Evolutionary conservation across 2,888 invertebrate genomes (phyloP).

Genomic region (Epinotia bilunana): DNA sequence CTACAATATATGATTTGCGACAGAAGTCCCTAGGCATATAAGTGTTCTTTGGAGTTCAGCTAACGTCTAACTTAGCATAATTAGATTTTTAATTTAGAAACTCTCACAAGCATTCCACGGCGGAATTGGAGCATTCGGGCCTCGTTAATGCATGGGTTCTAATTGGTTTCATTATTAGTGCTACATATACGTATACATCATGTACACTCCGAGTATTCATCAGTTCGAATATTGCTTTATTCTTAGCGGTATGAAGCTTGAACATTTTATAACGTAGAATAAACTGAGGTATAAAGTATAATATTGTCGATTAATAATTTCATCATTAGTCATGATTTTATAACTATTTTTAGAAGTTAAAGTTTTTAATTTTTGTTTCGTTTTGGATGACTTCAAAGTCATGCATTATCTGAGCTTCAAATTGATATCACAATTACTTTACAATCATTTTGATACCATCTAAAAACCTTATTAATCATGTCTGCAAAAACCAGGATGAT

Average conservation of each 20-base stretch:
- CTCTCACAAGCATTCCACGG: constrained; percentile 18
- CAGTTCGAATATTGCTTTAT: not conserved
- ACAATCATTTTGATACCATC: constrained; percentile 12
- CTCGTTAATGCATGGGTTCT: constrained; percentile 25
- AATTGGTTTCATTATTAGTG: constrained; percentile 34
- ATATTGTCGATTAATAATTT: too few species aligned
- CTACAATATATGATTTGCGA: not conserved
- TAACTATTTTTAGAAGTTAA: too few species aligned
- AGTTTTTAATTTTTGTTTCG: too few species aligned
- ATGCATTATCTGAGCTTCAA: not conserved
- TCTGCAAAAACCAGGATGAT: constrained; percentile 52
- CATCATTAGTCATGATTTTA: too few species aligned
- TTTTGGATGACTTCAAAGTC: too few species aligned
- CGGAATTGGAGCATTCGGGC: constrained; percentile 13
- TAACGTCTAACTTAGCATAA: constrained; percentile 34
- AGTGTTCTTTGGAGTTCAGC: constrained; percentile 17
- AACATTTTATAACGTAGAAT: not conserved
- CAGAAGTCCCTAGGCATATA: constrained; percentile 4
- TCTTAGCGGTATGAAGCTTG: not conserved
- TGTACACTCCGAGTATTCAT: constrained; percentile 6
- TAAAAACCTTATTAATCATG: constrained; percentile 44
- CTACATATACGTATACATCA: not conserved
- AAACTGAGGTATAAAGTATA: too few species aligned
- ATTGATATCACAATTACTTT: not conserved
- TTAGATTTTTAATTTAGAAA: constrained; percentile 36